phyloP scores from a whole-genome alignment of 2,888 invertebrate species.

The Lampropteryx suffumata region DNA sequence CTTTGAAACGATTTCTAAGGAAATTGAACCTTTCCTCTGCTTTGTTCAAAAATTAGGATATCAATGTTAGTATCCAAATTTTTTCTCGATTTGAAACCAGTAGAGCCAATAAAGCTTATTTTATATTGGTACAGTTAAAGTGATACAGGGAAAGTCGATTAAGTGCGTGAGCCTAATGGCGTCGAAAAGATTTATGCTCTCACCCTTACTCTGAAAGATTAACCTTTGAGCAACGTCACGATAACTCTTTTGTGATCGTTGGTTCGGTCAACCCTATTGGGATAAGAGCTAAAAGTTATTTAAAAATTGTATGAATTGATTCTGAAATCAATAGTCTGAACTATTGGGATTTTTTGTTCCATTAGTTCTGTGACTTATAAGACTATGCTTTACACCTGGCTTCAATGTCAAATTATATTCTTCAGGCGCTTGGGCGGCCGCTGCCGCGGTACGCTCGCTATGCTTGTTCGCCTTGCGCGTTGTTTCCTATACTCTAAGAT shows the following conservation, averaged over 20 bases:
- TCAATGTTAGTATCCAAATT: too few relatives aligned
- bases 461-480: too few relatives aligned
- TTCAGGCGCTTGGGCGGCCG: too few relatives aligned
- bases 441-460: too few relatives aligned
- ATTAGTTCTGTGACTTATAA: too few relatives aligned
- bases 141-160: conserved; percentile 39
- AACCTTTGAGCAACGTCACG: conserved; percentile 33
- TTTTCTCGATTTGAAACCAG: too few relatives aligned
- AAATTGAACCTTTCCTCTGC: not conserved
- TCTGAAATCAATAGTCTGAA: too few relatives aligned
- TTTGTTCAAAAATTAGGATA: too few relatives aligned
- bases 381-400: too few relatives aligned
- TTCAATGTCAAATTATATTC: too few relatives aligned
- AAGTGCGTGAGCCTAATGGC: conserved; percentile 59
- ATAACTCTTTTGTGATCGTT: conserved; percentile 31
- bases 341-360: too few relatives aligned
- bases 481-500: too few relatives aligned
- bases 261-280: conserved; percentile 14
- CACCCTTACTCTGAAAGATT: conserved; percentile 29
- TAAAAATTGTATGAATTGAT: conserved; percentile 9
- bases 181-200: conserved; percentile 55
- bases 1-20: not conserved
- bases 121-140: conserved; percentile 3
- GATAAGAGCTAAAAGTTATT: conserved; percentile 11
- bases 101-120: not conserved